These are phyloP conservation scores for Ectropis grisescens DNA, from an alignment of 1,140 invertebrate species.

Conservation along the genomic window DNA sequence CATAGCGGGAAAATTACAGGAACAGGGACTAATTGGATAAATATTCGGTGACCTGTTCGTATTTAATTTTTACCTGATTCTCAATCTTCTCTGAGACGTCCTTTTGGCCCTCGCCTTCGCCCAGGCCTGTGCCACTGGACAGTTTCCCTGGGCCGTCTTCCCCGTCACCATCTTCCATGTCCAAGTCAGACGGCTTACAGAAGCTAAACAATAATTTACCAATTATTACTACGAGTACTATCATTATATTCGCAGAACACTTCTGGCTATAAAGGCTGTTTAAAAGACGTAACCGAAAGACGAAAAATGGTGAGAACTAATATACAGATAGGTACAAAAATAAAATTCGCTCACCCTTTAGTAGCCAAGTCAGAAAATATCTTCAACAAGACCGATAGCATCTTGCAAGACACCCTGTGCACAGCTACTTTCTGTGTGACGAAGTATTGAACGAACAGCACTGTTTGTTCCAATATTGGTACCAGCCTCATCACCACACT, in stretches of 20 bases:
- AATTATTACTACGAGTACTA: too few relatives aligned
- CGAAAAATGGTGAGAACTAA: too few relatives aligned
- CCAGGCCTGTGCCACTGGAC: conserved; percentile 84
- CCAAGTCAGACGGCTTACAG: conserved; percentile 89
- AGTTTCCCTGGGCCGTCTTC: conserved; percentile 73
- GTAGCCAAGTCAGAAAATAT: conserved; percentile 88
- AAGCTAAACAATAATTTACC: conserved; percentile 82
- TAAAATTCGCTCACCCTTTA: conserved; percentile 72
- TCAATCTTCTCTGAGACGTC: conserved; percentile 96
- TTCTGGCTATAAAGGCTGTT: too few relatives aligned
- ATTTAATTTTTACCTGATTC: conserved; percentile 58
- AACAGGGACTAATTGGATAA: too few relatives aligned
- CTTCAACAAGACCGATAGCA: conserved; percentile 85
- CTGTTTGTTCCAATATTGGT: conserved; percentile 86
- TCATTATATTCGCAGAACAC: too few relatives aligned
- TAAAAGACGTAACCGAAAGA: too few relatives aligned
- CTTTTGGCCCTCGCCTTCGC: conserved; percentile 93
- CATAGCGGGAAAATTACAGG: too few relatives aligned
- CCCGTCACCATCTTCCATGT: conserved; percentile 76
- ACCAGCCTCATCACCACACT: conserved; percentile 49
- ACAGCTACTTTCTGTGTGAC: conserved; percentile 81
- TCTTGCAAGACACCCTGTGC: conserved; percentile 85
- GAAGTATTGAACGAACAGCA: conserved; percentile 82
- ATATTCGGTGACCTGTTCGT: too few relatives aligned
- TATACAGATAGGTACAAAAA: too few relatives aligned